phyloP scores from a whole-genome alignment of 2,888 invertebrate species.

The Steinernema scapterisci region DNA sequence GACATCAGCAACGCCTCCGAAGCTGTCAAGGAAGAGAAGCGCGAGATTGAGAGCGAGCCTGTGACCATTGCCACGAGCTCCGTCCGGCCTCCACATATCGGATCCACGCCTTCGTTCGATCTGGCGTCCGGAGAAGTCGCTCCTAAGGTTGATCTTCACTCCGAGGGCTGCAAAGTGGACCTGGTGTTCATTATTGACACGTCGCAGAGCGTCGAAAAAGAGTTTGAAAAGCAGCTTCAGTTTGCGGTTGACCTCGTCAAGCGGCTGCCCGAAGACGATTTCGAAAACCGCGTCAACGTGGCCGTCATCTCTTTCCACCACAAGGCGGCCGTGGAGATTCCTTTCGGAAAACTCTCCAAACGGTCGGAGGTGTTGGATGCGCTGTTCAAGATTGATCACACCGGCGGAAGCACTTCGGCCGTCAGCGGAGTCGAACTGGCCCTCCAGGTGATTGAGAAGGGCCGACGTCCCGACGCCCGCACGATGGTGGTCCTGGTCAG shows the following conservation, averaged over 20 bases:
- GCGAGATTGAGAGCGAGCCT: slow-evolving; percentile 6
- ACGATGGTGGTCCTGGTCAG: slow-evolving; percentile 55
- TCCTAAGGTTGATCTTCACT: slow-evolving; percentile 8
- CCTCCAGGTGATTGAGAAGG: slow-evolving; percentile 46
- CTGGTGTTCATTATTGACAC: slow-evolving; percentile 59
- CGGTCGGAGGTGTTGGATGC: slow-evolving; percentile 47
- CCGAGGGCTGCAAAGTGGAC: slow-evolving; percentile 49
- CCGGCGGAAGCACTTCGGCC: slow-evolving; percentile 55
- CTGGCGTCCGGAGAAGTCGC: slow-evolving; percentile 14
- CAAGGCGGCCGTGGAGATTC: slow-evolving; percentile 45
- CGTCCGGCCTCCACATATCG: slow-evolving; percentile 14
- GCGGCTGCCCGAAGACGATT: slow-evolving; percentile 50
- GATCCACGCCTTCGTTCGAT: slow-evolving; percentile 3
- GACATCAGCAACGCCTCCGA: not conserved
- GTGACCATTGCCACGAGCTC: not conserved
- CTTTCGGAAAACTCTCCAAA: slow-evolving; percentile 40
- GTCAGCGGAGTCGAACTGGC: slow-evolving; percentile 53
- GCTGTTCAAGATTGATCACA: slow-evolving; percentile 46
- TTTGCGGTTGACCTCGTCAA: slow-evolving; percentile 57
- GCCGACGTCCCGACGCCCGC: slow-evolving; percentile 44
- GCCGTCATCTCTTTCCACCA: slow-evolving; percentile 54
- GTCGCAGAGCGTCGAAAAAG: slow-evolving; percentile 56
- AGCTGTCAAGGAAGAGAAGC: not conserved
- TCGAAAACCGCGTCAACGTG: slow-evolving; percentile 46
- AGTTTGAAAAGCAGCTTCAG: slow-evolving; percentile 52